These are phyloP conservation scores for Neostethus bicornis DNA, from an alignment of 2,797 vertebrate genomes.

Conservation along the genomic window DNA sequence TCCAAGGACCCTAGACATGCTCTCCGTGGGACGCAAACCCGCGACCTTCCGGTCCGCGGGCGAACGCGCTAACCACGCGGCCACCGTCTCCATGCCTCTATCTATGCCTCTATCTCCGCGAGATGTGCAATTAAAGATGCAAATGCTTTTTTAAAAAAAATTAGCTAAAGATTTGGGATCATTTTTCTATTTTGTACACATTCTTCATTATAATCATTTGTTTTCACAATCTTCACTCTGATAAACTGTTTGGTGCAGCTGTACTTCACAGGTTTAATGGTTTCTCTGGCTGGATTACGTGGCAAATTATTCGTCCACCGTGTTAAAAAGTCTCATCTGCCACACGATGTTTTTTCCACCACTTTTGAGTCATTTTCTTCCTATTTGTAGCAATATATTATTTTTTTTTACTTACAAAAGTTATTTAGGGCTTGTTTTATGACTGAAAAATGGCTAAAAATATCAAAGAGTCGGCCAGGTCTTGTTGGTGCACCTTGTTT, in stretches of 20 bases:
- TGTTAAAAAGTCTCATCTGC: slow-evolving; percentile 20
- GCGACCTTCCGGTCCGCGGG: no score
- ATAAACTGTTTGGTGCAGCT: slow-evolving; percentile 64
- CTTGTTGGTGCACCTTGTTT: slow-evolving; percentile 24
- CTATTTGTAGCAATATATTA: slow-evolving; percentile 25
- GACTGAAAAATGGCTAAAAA: slow-evolving; percentile 34
- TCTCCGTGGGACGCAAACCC: no score
- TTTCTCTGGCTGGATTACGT: slow-evolving; percentile 55
- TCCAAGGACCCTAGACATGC: no score
- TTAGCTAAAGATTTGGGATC: slow-evolving; percentile 3
- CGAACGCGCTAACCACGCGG: no score
- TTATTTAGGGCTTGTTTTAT: slow-evolving; percentile 22
- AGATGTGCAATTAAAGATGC: slow-evolving; percentile 28
- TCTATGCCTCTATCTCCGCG: slow-evolving; percentile 42
- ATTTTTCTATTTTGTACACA: slow-evolving; percentile 14
- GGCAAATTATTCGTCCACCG: slow-evolving; percentile 44
- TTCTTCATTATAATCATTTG: slow-evolving; percentile 16
- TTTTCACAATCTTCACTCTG: slow-evolving; percentile 32
- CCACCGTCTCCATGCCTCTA: no score
- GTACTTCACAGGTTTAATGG: slow-evolving; percentile 75
- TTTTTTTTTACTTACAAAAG: slow-evolving; percentile 4
- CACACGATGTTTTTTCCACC: slow-evolving; percentile 14
- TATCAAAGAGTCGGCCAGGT: background rate
- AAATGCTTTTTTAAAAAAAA: slow-evolving; percentile 30
- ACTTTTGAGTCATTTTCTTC: slow-evolving; percentile 20